Evolutionary conservation across 37 sponge, comb jelly and placozoan genomes (phyloP).

Genomic region (Dysidea cf. avara): DNA sequence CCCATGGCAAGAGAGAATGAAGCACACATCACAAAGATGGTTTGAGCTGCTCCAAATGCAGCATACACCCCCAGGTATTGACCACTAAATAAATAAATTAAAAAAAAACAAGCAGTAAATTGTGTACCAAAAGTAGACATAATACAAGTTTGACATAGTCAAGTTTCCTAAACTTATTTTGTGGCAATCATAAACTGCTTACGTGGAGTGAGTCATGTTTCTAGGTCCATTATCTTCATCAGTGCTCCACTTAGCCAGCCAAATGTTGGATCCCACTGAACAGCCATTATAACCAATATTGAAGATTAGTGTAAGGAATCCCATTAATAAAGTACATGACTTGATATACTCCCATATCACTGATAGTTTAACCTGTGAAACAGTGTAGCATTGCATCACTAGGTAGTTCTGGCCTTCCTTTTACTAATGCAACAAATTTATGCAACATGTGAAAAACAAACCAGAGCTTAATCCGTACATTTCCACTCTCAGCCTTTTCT

Average conservation of each 20-base stretch:
- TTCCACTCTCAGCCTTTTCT: too few relatives aligned
- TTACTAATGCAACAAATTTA: too few relatives aligned
- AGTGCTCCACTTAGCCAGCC: conserved; percentile 93
- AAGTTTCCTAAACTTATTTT: too few relatives aligned
- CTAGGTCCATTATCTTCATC: conserved; percentile 3
- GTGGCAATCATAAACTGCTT: too few relatives aligned
- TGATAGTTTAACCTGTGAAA: conserved; percentile 47
- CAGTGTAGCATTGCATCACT: too few relatives aligned
- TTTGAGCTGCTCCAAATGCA: conserved; percentile 47
- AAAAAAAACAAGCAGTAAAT: too few relatives aligned
- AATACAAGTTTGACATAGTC: too few relatives aligned
- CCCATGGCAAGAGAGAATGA: conserved; percentile 38
- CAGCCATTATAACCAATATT: conserved; percentile 24
- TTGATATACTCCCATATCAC: conserved; percentile 56
- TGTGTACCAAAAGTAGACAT: too few relatives aligned
- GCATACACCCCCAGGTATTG: conserved; percentile 53
- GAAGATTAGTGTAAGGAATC: conserved; percentile 42
- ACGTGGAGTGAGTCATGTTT: too few relatives aligned
- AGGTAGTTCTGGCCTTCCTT: too few relatives aligned
- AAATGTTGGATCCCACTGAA: conserved; percentile 68
- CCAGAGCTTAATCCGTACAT: too few relatives aligned
- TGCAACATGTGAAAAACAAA: too few relatives aligned
- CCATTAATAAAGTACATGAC: conserved; percentile 28
- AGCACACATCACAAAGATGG: conserved; percentile 27
- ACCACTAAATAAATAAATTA: conserved; percentile 8